These are phyloP conservation scores for Tragelaphus strepsiceros DNA, from an alignment of 2,113 vertebrate genomes.

Conservation along the genomic window DNA sequence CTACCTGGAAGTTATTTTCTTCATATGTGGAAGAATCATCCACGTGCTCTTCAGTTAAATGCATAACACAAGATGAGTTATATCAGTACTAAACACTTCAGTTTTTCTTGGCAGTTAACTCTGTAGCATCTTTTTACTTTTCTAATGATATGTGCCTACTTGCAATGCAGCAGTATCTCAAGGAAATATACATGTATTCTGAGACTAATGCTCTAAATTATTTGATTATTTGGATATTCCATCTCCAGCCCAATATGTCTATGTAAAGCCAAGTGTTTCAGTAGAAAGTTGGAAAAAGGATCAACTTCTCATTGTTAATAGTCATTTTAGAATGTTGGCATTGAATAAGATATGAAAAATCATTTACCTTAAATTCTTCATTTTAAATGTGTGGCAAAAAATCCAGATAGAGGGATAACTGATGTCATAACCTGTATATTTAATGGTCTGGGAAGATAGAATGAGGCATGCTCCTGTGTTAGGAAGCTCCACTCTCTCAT, in stretches of 20 bases:
- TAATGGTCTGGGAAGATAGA: not conserved
- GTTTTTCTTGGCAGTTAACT: not conserved
- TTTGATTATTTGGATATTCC: not conserved
- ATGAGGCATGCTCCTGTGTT: fast-evolving
- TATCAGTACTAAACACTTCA: not conserved
- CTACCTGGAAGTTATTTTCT: not conserved
- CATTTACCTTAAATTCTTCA: not conserved
- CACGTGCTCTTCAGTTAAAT: not conserved
- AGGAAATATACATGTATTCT: not conserved
- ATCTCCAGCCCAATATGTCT: not conserved
- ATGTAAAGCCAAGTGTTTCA: not conserved
- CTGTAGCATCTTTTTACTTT: not conserved
- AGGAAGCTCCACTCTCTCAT: not conserved
- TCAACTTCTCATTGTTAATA: not conserved
- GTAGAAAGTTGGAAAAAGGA: not conserved
- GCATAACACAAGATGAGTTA: not conserved
- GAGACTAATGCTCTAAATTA: not conserved
- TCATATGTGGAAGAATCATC: not conserved
- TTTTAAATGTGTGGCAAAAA: not conserved
- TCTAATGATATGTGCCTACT: not conserved
- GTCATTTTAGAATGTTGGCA: not conserved
- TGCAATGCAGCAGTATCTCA: not conserved
- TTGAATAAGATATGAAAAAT: not conserved
- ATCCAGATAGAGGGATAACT: fast-evolving
- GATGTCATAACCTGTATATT: not conserved